Base-by-base conservation (phyloP, 2,888 invertebrate species). In the Hypolimnas misippus region DNA sequence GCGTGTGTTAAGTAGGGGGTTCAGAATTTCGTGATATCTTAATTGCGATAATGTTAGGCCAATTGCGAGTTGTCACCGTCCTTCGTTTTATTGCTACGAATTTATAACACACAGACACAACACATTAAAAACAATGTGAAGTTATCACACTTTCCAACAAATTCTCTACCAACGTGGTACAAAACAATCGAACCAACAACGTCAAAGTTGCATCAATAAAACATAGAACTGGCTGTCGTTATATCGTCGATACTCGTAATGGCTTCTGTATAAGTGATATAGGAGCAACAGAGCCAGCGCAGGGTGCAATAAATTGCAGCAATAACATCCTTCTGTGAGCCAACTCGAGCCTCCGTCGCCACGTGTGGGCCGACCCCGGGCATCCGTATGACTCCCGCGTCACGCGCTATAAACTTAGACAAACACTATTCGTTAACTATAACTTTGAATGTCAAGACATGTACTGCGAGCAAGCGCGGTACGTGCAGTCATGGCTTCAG, bases 241-340 rank as follows among this genome's bases (percentile, higher is more conserved):
- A n/a, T 21, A 6, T 46, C 44, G 5, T 21, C 44, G 44, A 17
- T 3, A n/a, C 19, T n/a, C 5, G 5, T 21, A 46, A 46, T 46
- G 44, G 21, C 44, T 19, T 46, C 19, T 12, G 21, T 12, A 19
- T 2, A 46, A 46, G 5, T 19, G 21, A 46, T 21, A 46, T 21
- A 46, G 44, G 44, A 21, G 21, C 44, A 17, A 42, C 42, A 42
- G 7, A 17, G 10, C 42, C 16, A 16, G 42, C 17, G 17, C n/a
- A n/a, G 17, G 16, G 17, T 42, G 12, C 17, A 46, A 53, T 46
- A 44, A 53, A 59, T 59, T 25, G 25, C 52, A 44, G 42, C 35
- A 52, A 52, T 52, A 59, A 52, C 44, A 16, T 52, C 52, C 52
- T n/a, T 40, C 56, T 49, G 49, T 40, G 29, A 25, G 33, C 52